Evolutionary conservation across 2,888 invertebrate genomes (phyloP).

Genomic region (Catotricha subobsoleta): DNA sequence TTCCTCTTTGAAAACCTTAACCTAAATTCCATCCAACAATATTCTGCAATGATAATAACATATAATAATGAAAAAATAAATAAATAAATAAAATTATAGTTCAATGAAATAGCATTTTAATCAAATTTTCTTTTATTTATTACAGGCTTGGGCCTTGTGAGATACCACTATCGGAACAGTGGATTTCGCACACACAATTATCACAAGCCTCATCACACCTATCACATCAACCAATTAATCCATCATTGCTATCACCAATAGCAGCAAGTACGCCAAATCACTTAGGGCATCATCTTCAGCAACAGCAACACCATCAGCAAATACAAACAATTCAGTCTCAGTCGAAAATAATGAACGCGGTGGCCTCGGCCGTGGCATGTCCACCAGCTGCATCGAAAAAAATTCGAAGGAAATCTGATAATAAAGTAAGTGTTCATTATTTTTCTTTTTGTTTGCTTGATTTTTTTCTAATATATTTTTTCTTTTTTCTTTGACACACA

Average conservation of each 20-base stretch:
- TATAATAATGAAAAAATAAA: too few species aligned
- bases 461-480: neutral
- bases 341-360: constrained; percentile 30
- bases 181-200: constrained; percentile 19
- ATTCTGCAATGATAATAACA: too few species aligned
- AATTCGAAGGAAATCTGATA: constrained; percentile 51
- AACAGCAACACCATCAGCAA: constrained; percentile 27
- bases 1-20: too few species aligned
- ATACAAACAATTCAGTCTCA: constrained; percentile 18
- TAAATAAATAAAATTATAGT: too few species aligned
- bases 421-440: constrained; percentile 26
- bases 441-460: neutral
- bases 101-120: too few species aligned
- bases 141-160: constrained; percentile 82
- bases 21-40: too few species aligned
- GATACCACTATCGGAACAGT: constrained; percentile 41
- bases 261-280: constrained; percentile 30
- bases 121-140: constrained; percentile 17
- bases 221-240: constrained; percentile 12
- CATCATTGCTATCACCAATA: constrained; percentile 33
- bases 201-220: constrained; percentile 4
- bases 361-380: constrained; percentile 30
- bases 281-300: constrained; percentile 20
- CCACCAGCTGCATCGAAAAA: constrained; percentile 38
- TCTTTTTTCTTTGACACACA: neutral